A percentile compares a stretch with the other conserved stretches of the same genome.
Conservation (phyloP, 37 sponge, comb jelly and placozoan species). For the Petrosia ficiformis region DNA sequence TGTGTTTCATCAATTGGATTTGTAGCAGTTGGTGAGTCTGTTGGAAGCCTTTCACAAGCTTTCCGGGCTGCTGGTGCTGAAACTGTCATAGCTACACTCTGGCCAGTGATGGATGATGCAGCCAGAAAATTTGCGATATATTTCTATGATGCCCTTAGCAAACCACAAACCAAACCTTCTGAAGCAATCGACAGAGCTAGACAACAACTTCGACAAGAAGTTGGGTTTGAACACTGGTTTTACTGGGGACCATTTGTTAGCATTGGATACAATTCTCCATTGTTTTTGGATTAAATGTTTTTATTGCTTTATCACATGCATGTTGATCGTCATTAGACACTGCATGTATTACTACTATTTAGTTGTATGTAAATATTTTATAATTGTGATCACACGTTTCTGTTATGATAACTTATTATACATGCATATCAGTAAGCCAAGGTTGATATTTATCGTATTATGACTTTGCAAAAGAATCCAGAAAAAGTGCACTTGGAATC, state of each 20-base stretch:
- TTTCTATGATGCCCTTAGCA: slow-evolving; percentile 13
- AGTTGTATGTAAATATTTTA: no score
- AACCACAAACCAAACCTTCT: slow-evolving; percentile 16
- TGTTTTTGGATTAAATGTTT: no score
- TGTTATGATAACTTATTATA: no score
- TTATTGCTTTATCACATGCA: no score
- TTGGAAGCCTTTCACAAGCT: slow-evolving; percentile 28
- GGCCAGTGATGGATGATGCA: slow-evolving; percentile 26
- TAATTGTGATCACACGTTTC: no score
- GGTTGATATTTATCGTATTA: no score
- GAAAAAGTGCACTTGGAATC: no score
- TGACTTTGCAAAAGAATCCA: no score
- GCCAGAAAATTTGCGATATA: slow-evolving; percentile 18
- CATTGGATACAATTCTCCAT: no score
- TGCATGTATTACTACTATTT: no score
- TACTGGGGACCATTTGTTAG: slow-evolving; percentile 16
- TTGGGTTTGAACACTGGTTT: slow-evolving; percentile 17
- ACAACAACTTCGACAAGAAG: slow-evolving; percentile 3
- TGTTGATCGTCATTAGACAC: no score
- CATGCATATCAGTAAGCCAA: no score
- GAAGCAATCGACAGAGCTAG: slow-evolving; percentile 20
- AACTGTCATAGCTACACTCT: slow-evolving; percentile 42
- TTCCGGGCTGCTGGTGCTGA: slow-evolving; percentile 44
- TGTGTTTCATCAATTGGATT: slow-evolving; percentile 36
- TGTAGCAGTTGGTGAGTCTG: slow-evolving; percentile 14